Evolutionary conservation across 2,113 vertebrate genomes (phyloP).

Genomic region (Ariopsis seemanni): DNA sequence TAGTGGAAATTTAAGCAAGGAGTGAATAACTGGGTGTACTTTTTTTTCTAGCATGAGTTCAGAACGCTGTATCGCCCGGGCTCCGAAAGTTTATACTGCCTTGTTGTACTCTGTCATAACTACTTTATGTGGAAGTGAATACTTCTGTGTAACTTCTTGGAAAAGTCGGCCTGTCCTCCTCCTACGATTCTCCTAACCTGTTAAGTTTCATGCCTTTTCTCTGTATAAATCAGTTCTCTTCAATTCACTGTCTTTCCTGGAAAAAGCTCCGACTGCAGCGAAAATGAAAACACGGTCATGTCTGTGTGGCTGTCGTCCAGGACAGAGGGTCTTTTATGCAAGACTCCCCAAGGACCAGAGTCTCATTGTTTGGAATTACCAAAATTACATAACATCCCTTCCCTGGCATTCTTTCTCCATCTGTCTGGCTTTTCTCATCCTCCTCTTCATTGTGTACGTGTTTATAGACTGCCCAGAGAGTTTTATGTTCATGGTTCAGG

Average conservation of each 20-base stretch:
- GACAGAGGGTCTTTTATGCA: conserved; percentile 10
- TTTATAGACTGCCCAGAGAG: neutral
- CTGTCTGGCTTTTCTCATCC: conserved; percentile 13
- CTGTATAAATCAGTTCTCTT: neutral
- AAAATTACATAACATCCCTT: conserved; percentile 28
- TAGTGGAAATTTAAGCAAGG: neutral
- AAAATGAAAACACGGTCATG: neutral
- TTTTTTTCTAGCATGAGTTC: neutral
- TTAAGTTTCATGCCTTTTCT: neutral
- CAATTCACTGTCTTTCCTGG: neutral
- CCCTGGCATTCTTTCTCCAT: neutral
- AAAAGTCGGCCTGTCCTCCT: neutral
- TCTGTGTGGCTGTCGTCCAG: conserved; percentile 34
- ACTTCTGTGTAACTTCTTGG: neutral
- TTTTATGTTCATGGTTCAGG: neutral
- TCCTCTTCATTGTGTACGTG: conserved; percentile 23
- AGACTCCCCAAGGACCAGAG: conserved; percentile 18
- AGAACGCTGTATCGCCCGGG: neutral
- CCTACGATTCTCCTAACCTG: neutral
- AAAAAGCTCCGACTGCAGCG: conserved; percentile 33
- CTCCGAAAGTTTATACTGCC: neutral
- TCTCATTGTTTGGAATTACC: conserved; percentile 44
- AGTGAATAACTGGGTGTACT: neutral
- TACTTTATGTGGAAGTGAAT: neutral
- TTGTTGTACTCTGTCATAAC: neutral